phyloP scores from a whole-genome alignment of 2,797 vertebrate species.

The Myotis daubentonii region DNA sequence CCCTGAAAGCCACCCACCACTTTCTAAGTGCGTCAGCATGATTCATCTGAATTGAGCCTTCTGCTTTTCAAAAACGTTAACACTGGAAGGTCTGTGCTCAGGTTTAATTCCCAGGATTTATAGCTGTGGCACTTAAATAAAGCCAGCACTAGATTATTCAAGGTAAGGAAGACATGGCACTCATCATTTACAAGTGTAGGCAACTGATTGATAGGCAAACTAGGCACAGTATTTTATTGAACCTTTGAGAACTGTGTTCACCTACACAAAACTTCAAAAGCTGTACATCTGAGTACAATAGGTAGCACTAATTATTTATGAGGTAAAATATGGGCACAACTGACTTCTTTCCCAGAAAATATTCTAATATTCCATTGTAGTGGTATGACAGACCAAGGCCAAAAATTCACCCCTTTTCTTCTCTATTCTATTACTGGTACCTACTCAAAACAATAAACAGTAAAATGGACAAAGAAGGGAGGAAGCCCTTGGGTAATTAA shows the following conservation, averaged over 20 bases:
- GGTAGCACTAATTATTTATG: conserved; percentile 18
- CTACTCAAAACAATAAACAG: conserved; percentile 11
- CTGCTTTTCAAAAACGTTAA: neutral
- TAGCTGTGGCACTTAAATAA: neutral
- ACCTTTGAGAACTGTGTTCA: neutral
- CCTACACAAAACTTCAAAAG: conserved; percentile 14
- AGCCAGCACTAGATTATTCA: conserved; percentile 20
- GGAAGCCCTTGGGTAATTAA: neutral
- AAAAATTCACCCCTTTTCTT: neutral
- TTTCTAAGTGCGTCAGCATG: neutral
- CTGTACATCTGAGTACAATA: neutral
- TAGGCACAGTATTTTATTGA: conserved; percentile 14
- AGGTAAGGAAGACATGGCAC: conserved; percentile 36
- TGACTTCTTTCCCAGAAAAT: conserved; percentile 4
- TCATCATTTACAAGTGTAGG: neutral
- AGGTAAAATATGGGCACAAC: conserved; percentile 38
- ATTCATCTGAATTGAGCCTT: neutral
- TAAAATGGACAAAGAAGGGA: neutral
- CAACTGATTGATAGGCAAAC: neutral
- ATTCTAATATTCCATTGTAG: neutral
- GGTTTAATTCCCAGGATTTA: conserved; percentile 17
- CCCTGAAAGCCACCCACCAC: neutral
- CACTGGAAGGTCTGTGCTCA: neutral
- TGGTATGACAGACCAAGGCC: neutral
- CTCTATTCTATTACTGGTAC: neutral